Evolutionary conservation across 2,888 invertebrate genomes (phyloP).

Genomic region (Mongoloraphidia duomilia): DNA sequence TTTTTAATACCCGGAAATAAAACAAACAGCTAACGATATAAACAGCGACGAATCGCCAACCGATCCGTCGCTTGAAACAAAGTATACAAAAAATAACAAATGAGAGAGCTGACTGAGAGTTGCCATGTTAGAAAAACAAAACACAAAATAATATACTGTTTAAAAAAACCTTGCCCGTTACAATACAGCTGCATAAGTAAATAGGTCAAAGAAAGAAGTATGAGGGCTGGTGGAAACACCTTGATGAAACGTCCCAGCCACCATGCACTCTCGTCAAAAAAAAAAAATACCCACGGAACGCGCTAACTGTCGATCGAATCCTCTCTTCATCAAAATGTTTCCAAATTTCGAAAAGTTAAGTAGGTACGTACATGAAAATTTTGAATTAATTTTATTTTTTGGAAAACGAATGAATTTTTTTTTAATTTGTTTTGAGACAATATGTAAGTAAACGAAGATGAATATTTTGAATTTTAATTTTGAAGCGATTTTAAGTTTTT

Average conservation of each 20-base stretch:
- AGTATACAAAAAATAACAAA: constrained; percentile 21
- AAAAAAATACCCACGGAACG: too few relatives aligned
- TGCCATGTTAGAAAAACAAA: constrained; percentile 12
- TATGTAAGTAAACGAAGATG: not conserved
- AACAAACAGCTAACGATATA: not conserved
- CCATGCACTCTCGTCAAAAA: constrained; percentile 6
- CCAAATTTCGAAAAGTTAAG: constrained; percentile 17
- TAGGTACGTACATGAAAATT: not conserved
- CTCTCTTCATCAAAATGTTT: constrained; percentile 33
- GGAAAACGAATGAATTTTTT: not conserved
- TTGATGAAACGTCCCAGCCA: constrained; percentile 29
- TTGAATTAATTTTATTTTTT: not conserved
- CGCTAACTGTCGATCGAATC: not conserved
- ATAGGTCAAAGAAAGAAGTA: not conserved
- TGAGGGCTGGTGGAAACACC: constrained; percentile 32
- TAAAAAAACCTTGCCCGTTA: not conserved
- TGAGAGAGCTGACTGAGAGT: constrained; percentile 28
- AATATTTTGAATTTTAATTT: too few relatives aligned
- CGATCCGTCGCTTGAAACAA: constrained; percentile 24
- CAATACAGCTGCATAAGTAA: constrained; percentile 25
- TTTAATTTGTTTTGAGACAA: not conserved
- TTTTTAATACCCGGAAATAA: not conserved
- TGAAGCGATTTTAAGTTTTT: too few relatives aligned
- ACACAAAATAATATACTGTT: constrained; percentile 1
- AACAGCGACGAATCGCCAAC: constrained; percentile 17